Percentiles rank a stretch among this genome's conserved stretches.
phyloP scores from a whole-genome alignment of 2,797 vertebrate species.

The Melanotaenia boesemani region DNA sequence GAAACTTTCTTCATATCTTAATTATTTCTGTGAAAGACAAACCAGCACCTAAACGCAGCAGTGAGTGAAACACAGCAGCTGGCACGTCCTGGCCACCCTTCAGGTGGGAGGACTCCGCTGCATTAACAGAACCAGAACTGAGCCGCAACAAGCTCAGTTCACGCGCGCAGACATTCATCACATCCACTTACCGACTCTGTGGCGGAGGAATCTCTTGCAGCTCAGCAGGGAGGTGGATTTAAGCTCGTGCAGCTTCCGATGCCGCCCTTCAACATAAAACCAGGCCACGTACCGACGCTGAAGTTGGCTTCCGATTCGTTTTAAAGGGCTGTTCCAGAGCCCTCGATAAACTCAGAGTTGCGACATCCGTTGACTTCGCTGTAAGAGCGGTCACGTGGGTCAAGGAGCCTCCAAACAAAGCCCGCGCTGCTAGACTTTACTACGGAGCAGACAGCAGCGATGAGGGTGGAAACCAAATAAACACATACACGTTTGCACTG shows the following conservation, averaged over 20 bases:
- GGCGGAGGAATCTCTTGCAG: not conserved
- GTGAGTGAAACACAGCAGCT: not conserved
- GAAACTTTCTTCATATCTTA: not conserved
- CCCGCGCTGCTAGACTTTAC: no score
- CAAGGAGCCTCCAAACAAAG: no score
- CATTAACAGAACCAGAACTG: not conserved
- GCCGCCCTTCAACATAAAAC: constrained; percentile 47
- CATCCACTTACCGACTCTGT: constrained; percentile 39
- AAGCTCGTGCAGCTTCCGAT: constrained; percentile 7
- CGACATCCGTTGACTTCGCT: no score
- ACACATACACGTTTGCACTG: no score
- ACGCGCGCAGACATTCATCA: not conserved
- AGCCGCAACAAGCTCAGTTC: not conserved
- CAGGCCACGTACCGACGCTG: no score
- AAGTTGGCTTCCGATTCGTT: not conserved
- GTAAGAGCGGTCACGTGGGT: no score
- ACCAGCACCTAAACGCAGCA: not conserved
- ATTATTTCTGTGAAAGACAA: not conserved
- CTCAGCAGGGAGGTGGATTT: constrained; percentile 34
- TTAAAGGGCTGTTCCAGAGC: not conserved
- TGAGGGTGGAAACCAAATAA: no score
- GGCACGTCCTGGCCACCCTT: not conserved
- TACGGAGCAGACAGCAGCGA: no score
- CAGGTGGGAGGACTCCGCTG: no score
- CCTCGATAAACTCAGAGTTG: no score